Conservation (phyloP, 2,888 invertebrate species). For the Phyllotreta cruciferae region DNA sequence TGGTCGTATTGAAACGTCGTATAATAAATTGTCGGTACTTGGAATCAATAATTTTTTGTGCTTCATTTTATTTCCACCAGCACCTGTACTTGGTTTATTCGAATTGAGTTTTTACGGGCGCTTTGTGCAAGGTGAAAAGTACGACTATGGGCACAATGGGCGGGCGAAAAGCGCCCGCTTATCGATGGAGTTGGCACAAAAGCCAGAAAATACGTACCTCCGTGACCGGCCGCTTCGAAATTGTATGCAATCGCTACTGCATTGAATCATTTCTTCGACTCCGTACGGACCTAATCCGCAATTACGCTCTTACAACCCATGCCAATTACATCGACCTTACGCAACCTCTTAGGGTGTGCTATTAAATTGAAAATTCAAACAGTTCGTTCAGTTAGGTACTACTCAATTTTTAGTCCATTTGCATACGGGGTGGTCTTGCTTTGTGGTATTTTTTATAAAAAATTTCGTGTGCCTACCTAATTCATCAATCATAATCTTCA, state of each 20-base stretch:
- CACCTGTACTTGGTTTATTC: too few relatives aligned
- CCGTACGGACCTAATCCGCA: constrained; percentile 30
- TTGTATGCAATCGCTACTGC: constrained; percentile 47
- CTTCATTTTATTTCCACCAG: too few relatives aligned
- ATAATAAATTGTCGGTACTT: too few relatives aligned
- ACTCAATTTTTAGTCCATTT: background rate
- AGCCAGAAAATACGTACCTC: constrained; percentile 41
- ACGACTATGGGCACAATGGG: background rate
- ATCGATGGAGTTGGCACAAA: constrained; percentile 37
- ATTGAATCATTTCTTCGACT: constrained; percentile 31
- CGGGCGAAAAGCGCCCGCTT: constrained; percentile 23
- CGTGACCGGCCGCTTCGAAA: constrained; percentile 46
- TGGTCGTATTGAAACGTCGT: too few relatives aligned
- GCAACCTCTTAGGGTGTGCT: constrained; percentile 32
- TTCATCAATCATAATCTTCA: too few relatives aligned
- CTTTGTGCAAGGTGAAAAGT: too few relatives aligned
- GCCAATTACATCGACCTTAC: constrained; percentile 38
- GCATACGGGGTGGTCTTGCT: constrained; percentile 6
- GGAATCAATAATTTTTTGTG: too few relatives aligned
- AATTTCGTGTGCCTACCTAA: too few relatives aligned
- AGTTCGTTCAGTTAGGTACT: background rate
- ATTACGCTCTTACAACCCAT: constrained; percentile 39
- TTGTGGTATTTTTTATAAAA: too few relatives aligned
- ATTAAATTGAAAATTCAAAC: constrained; percentile 15
- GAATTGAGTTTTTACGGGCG: too few relatives aligned